phyloP scores from a whole-genome alignment of 2,797 vertebrate genomes.

The Salarias fasciatus region DNA sequence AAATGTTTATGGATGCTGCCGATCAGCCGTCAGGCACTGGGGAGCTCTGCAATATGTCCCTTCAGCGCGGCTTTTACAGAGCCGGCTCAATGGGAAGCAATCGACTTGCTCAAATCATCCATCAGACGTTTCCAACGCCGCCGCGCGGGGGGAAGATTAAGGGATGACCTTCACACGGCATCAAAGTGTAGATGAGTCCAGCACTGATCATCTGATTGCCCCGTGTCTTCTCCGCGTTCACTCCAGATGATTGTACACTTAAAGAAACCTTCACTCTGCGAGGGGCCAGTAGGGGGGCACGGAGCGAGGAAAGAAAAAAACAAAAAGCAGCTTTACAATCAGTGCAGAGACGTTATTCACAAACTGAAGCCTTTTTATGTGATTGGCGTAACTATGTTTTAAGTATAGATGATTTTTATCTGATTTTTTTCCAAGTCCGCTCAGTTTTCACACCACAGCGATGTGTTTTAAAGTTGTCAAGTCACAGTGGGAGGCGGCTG shows the following conservation, averaged over 20 bases:
- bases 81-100: constrained; percentile 40
- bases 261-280: constrained; percentile 44
- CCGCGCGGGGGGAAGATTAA: constrained; percentile 40
- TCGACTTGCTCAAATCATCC: constrained; percentile 46
- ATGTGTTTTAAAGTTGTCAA: too few species aligned
- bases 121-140: constrained; percentile 37
- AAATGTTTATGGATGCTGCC: constrained; percentile 18
- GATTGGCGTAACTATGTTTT: too few species aligned
- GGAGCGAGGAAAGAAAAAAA: constrained; percentile 26
- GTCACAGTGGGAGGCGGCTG: too few species aligned
- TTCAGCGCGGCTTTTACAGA: constrained; percentile 19
- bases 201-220: constrained; percentile 67
- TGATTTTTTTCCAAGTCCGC: too few species aligned
- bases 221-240: constrained; percentile 48
- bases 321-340: constrained; percentile 36
- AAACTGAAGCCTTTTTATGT: too few species aligned
- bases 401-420: too few species aligned
- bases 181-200: constrained; percentile 55
- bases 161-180: constrained; percentile 64
- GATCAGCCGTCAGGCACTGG: constrained; percentile 37
- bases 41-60: constrained; percentile 8
- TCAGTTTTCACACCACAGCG: too few species aligned
- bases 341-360: constrained; percentile 16
- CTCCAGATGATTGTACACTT: constrained; percentile 61
- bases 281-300: constrained; percentile 25